Conservation (phyloP, 2,888 invertebrate genomes). For the Hydrotaea cyrtoneurina region DNA sequence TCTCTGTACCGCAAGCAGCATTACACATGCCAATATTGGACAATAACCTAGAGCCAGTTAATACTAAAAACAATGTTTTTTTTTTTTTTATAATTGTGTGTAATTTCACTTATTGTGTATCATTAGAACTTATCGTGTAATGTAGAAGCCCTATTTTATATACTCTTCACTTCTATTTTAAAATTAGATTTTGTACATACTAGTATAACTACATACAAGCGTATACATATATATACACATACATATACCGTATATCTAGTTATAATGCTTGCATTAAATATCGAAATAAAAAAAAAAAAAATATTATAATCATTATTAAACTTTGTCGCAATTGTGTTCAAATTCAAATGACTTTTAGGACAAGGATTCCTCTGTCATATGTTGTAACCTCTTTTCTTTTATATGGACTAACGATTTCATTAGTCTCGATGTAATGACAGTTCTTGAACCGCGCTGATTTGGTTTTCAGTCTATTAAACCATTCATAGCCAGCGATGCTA, state of each 20-base stretch:
- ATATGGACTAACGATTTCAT: no score
- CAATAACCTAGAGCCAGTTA: constrained; percentile 40
- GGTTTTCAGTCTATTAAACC: no score
- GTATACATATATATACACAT: not conserved
- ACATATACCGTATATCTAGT: constrained; percentile 29
- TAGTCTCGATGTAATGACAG: no score
- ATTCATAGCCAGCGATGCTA: no score
- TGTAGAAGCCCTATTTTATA: not conserved
- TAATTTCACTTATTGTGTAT: constrained; percentile 5
- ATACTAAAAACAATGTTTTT: constrained; percentile 10
- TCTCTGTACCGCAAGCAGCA: constrained; percentile 12
- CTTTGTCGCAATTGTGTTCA: no score
- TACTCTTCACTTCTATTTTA: constrained; percentile 13
- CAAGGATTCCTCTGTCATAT: no score
- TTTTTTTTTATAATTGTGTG: constrained; percentile 14
- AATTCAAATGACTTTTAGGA: no score
- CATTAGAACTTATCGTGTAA: constrained; percentile 9
- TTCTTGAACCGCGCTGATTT: no score
- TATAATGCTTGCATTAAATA: constrained; percentile 33
- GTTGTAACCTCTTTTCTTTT: no score
- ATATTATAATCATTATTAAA: constrained; percentile 9
- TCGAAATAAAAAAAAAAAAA: constrained; percentile 19
- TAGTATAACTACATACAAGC: not conserved
- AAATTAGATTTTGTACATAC: not conserved
- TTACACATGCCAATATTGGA: constrained; percentile 23